These are phyloP conservation scores for Nymphicus hollandicus DNA, from an alignment of 2,113 vertebrate genomes.

Conservation along the genomic window DNA sequence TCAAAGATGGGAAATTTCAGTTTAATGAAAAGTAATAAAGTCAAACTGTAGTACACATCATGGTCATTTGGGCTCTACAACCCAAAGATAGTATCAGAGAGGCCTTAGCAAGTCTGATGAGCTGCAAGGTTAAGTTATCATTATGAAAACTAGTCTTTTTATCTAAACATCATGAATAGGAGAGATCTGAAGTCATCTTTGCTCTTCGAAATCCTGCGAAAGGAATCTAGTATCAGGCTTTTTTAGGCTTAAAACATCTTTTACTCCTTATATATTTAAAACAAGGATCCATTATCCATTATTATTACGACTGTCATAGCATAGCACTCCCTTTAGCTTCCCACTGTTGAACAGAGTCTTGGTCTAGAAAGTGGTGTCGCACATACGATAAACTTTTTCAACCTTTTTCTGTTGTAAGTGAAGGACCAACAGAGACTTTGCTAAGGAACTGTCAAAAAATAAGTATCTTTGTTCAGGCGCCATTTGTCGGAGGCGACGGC, in stretches of 20 bases:
- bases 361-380: not conserved
- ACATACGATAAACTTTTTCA: not conserved
- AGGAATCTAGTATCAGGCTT: not conserved
- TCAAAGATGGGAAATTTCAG: not conserved
- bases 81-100: not conserved
- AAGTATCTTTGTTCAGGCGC: no score
- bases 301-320: not conserved
- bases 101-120: not conserved
- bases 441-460: not conserved
- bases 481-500: no score
- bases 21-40: not conserved
- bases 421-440: not conserved
- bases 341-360: not conserved
- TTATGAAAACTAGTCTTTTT: not conserved
- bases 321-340: not conserved
- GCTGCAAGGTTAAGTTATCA: not conserved
- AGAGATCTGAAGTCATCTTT: not conserved
- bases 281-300: not conserved
- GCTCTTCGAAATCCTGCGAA: not conserved
- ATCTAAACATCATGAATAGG: not conserved
- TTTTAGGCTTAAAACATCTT: not conserved
- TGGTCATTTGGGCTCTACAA: not conserved
- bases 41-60: not conserved
- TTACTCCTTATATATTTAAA: not conserved
- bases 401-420: not conserved